A percentile compares a stretch with the other conserved stretches of the same genome.
phyloP scores from a whole-genome alignment of 64 coral and sea anemone genomes.

The Platygyra sinensis region DNA sequence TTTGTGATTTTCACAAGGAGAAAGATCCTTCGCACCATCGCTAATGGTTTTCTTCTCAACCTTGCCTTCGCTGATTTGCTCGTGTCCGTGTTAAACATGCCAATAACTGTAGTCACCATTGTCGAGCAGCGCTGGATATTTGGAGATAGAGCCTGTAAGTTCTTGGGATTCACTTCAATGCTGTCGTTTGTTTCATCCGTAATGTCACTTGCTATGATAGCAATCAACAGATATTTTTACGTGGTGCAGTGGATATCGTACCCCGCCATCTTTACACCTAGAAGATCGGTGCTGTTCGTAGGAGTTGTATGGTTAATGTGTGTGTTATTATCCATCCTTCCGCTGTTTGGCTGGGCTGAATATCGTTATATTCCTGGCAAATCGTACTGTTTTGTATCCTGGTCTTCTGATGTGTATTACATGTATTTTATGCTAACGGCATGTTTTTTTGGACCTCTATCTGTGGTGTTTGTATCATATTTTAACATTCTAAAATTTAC shows the following conservation, averaged over 20 bases:
- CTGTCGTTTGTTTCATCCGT: conserved; percentile 57
- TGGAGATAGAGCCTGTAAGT: conserved; percentile 28
- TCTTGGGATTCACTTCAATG: conserved; percentile 44
- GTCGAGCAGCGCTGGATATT: conserved; percentile 33
- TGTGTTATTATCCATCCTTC: conserved; percentile 27
- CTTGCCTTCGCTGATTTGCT: conserved; percentile 59
- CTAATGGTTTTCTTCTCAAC: conserved; percentile 55
- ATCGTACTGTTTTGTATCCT: conserved; percentile 79
- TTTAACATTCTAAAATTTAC: conserved; percentile 72
- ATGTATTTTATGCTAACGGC: conserved; percentile 81
- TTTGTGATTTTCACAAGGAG: conserved; percentile 33
- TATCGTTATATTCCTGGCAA: conserved; percentile 55
- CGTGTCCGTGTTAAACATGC: conserved; percentile 33
- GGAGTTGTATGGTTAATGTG: conserved; percentile 21
- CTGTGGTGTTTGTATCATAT: conserved; percentile 67
- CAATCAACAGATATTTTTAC: conserved; percentile 52
- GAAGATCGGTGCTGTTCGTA: neutral
- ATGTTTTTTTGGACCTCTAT: conserved; percentile 74
- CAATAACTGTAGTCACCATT: conserved; percentile 35
- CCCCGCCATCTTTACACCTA: neutral
- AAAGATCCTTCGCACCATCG: conserved; percentile 16
- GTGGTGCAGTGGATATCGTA: conserved; percentile 62
- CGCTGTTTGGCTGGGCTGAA: conserved; percentile 56
- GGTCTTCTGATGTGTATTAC: conserved; percentile 73
- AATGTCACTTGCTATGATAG: conserved; percentile 49